These are phyloP conservation scores for Aphelenchoides bicaudatus DNA, from an alignment of 2,888 invertebrate species.

Conservation along the genomic window DNA sequence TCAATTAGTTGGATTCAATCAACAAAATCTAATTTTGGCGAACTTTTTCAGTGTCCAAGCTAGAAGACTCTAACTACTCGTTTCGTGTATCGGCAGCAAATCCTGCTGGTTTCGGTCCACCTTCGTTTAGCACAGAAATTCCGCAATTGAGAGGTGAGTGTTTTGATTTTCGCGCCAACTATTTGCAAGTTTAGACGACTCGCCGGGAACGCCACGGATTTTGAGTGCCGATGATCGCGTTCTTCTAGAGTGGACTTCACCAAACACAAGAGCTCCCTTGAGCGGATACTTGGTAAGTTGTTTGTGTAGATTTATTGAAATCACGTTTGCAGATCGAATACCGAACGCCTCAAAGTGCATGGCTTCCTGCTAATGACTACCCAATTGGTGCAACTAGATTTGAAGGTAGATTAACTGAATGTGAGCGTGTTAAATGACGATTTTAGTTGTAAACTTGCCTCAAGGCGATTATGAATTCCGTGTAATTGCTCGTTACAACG, in stretches of 20 bases:
- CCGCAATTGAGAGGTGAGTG: slow-evolving; percentile 12
- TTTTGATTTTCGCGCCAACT: too few species aligned
- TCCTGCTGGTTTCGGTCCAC: slow-evolving; percentile 54
- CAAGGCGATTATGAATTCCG: slow-evolving; percentile 61
- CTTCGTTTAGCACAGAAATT: slow-evolving; percentile 51
- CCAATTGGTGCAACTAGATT: slow-evolving; percentile 35
- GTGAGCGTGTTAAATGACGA: not conserved
- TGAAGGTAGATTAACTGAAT: slow-evolving; percentile 30
- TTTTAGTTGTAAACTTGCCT: slow-evolving; percentile 43
- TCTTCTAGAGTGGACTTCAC: slow-evolving; percentile 52
- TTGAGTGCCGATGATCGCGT: slow-evolving; percentile 50
- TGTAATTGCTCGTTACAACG: slow-evolving; percentile 51
- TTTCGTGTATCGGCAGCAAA: slow-evolving; percentile 60
- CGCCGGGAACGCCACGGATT: slow-evolving; percentile 50
- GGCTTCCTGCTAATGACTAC: slow-evolving; percentile 54
- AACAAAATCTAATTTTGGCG: not conserved
- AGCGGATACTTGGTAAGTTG: slow-evolving; percentile 44
- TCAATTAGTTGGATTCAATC: not conserved
- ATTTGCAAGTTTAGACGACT: too few species aligned
- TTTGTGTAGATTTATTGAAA: not conserved
- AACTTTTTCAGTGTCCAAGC: slow-evolving; percentile 28
- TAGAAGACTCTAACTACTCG: slow-evolving; percentile 42
- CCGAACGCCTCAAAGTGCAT: slow-evolving; percentile 27
- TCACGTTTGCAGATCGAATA: slow-evolving; percentile 37
- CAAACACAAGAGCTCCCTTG: slow-evolving; percentile 38